A percentile compares a stretch with the other conserved stretches of the same genome.
Evolutionary conservation across 2,797 vertebrate species (phyloP).

Genomic region (Darevskia nairensis): DNA sequence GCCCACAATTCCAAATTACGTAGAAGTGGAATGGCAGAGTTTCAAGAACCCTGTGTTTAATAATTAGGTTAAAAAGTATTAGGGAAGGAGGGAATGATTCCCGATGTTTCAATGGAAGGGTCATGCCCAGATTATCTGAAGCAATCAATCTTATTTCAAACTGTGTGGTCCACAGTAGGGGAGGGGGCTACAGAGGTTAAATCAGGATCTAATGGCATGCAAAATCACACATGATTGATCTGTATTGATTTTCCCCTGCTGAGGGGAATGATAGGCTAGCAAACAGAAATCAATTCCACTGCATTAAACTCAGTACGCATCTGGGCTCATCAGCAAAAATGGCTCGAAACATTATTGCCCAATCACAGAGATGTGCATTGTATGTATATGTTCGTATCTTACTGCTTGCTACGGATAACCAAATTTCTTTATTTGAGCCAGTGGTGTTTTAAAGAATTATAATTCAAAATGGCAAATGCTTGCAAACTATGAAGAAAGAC

Average conservation of each 20-base stretch:
- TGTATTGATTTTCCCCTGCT: slow-evolving; percentile 73
- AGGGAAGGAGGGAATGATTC: not conserved
- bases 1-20: fast-evolving
- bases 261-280: slow-evolving; percentile 75
- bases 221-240: slow-evolving; percentile 71
- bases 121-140: slow-evolving; percentile 19
- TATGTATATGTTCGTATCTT: not conserved
- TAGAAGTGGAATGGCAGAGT: fast-evolving
- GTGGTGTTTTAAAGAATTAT: not conserved
- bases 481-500: not conserved
- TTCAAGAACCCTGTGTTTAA: not conserved
- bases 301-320: slow-evolving; percentile 76
- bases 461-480: not conserved
- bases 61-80: not conserved
- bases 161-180: not conserved
- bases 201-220: slow-evolving; percentile 60
- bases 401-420: not conserved
- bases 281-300: slow-evolving; percentile 79
- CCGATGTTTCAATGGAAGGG: not conserved
- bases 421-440: fast-evolving
- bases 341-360: not conserved
- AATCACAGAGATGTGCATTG: fast-evolving
- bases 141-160: slow-evolving; percentile 57
- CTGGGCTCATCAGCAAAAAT: slow-evolving; percentile 59
- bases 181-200: slow-evolving; percentile 69